Evolutionary conservation across 2,888 invertebrate genomes (phyloP).

Genomic region (Bellardia bayeri): DNA sequence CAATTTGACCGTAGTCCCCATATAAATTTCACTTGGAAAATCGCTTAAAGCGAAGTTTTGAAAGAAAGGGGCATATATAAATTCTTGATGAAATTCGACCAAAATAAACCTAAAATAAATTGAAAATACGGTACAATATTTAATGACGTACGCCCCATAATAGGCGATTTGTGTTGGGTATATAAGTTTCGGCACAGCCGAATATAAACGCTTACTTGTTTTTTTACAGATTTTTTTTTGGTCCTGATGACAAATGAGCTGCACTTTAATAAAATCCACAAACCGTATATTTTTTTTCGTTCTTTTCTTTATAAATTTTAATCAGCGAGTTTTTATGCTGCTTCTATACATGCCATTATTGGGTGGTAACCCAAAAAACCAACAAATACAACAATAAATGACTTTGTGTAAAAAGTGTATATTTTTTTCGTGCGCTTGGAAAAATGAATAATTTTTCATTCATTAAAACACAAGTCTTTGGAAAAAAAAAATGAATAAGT

Average conservation of each 20-base stretch:
- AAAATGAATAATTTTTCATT: constrained; percentile 29
- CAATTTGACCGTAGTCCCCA: too few relatives aligned
- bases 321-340: constrained; percentile 27
- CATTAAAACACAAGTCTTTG: constrained; percentile 19
- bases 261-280: constrained; percentile 33
- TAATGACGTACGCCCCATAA: too few relatives aligned
- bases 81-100: too few relatives aligned
- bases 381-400: constrained; percentile 17
- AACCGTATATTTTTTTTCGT: constrained; percentile 19
- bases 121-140: too few relatives aligned
- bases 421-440: not conserved
- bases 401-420: constrained; percentile 24
- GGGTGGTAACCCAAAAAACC: constrained; percentile 45
- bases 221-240: not conserved
- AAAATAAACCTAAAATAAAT: too few relatives aligned
- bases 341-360: not conserved
- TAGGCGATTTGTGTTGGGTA: too few relatives aligned
- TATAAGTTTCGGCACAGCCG: too few relatives aligned
- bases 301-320: constrained; percentile 9
- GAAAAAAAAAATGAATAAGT: not conserved
- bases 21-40: too few relatives aligned
- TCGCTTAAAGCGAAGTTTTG: too few relatives aligned
- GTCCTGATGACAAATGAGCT: not conserved
- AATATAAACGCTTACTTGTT: too few relatives aligned
- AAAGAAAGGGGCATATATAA: too few relatives aligned